phyloP scores from a whole-genome alignment of 2,888 invertebrate species.

The Ectobius pallidus region DNA sequence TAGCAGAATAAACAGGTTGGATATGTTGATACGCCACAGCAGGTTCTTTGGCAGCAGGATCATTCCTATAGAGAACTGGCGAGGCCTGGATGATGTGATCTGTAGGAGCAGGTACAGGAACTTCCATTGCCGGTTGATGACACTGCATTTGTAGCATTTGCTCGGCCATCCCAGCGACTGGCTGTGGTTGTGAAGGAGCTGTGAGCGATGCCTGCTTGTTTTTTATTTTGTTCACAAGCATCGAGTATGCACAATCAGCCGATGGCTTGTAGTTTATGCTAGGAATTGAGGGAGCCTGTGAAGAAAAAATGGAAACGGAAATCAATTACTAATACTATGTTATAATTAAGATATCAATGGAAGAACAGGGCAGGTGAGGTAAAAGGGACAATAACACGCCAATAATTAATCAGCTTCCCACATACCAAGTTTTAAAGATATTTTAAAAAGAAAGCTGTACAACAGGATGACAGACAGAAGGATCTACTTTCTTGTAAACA shows the following conservation, averaged over 20 bases:
- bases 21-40: neutral
- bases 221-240: conserved; percentile 85
- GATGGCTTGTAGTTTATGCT: conserved; percentile 79
- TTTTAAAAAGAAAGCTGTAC: too few species aligned
- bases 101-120: neutral
- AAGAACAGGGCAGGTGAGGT: too few species aligned
- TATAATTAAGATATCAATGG: too few species aligned
- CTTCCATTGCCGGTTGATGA: neutral
- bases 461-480: too few species aligned
- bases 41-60: neutral
- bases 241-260: conserved; percentile 85
- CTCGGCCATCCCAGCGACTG: conserved; percentile 21
- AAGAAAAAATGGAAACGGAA: too few species aligned
- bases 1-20: neutral
- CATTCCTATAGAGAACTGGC: conserved; percentile 35
- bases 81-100: conserved; percentile 36
- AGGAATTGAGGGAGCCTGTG: conserved; percentile 65
- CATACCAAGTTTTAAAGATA: too few species aligned
- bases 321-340: neutral
- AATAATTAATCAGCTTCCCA: too few species aligned
- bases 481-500: too few species aligned
- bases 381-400: too few species aligned
- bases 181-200: conserved; percentile 3
- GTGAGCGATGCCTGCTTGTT: conserved; percentile 58
- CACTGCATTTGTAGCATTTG: neutral